Base-by-base conservation (phyloP, 2,888 invertebrate species). In the Octonoba sinensis region DNA sequence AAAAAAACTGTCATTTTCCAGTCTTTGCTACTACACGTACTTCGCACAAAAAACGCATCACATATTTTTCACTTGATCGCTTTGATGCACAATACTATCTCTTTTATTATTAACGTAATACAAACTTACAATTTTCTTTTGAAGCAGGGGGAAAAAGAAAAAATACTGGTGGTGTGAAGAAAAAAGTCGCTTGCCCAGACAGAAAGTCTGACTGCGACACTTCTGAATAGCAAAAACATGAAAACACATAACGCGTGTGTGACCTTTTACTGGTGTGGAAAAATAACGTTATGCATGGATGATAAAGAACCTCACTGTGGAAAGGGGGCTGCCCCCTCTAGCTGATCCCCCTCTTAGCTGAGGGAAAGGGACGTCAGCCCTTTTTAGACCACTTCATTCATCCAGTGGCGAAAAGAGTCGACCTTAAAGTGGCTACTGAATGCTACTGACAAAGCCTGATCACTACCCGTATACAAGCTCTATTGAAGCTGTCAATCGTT, bases 311-410 rank as follows among this genome's bases (percentile, higher is more conserved):
- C 73, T 59, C 27, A 70, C 69, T 24, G 47, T 47, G 62, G 49
- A 57, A 51, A 47, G 46, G 73, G 78, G 60, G 36, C 2, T 44
- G n/a, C 18, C 8, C 62, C 24, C 62, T 44, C 60, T 3, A 11
- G 8, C 36, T 11, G 36, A 36, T 36, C 56, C 54, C 59, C 20
- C 62, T 24, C 12, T 15, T 11, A 12, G 27, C 16, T 20, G 18
- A 60, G 62, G 22, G 60, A 20, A 36, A 16, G 71, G 36, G 51
- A 44, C 67, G 59, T 46, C 73, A 51, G 77, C 46, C 51, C 76
- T 79, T 73, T 81, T 73, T 81, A 49, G 79, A 72, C 36, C 60
- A 81, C 79, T 81, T 73, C 73, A 81, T 81, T 81, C 79, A 81
- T 46, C 44, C 60, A 54, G 72, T 72, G 78, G 51, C 51, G 78